A percentile compares a stretch with the other conserved stretches of the same genome.
phyloP scores from a whole-genome alignment of 2,113 vertebrate genomes.

The Hemicordylus capensis region DNA sequence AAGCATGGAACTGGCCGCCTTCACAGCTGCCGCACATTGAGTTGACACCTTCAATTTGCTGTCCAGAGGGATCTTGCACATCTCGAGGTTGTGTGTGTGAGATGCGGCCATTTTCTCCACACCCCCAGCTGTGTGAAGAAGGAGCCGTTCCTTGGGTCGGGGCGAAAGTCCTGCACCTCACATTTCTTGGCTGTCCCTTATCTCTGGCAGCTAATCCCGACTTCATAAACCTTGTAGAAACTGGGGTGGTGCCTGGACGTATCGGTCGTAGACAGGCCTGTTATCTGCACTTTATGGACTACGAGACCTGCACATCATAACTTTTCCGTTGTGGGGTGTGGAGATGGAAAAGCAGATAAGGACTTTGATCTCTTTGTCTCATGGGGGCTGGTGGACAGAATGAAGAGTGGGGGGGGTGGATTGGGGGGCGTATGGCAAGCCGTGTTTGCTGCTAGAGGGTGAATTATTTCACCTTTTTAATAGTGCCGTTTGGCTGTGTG shows the following conservation, averaged over 20 bases:
- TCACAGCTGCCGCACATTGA: no score
- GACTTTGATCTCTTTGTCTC: rapidly evolving
- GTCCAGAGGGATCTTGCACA: no score
- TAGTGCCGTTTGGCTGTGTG: no score
- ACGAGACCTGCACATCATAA: background rate
- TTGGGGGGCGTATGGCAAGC: no score
- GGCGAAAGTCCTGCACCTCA: background rate
- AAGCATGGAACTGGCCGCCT: no score
- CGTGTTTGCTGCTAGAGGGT: no score
- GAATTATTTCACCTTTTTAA: no score
- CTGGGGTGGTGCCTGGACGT: background rate
- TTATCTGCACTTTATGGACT: constrained; percentile 23
- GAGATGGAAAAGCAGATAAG: background rate
- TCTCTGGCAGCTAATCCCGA: background rate
- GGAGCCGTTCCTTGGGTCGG: background rate
- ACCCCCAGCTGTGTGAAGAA: background rate
- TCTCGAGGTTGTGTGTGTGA: no score
- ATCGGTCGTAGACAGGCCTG: background rate
- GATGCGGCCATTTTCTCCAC: background rate
- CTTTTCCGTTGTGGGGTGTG: background rate
- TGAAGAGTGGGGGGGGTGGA: no score
- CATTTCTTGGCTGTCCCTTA: background rate
- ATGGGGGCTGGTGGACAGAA: background rate
- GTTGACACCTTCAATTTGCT: no score
- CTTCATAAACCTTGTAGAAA: background rate